phyloP scores from a whole-genome alignment of 2,888 invertebrate species.

The Xylocampa areola region DNA sequence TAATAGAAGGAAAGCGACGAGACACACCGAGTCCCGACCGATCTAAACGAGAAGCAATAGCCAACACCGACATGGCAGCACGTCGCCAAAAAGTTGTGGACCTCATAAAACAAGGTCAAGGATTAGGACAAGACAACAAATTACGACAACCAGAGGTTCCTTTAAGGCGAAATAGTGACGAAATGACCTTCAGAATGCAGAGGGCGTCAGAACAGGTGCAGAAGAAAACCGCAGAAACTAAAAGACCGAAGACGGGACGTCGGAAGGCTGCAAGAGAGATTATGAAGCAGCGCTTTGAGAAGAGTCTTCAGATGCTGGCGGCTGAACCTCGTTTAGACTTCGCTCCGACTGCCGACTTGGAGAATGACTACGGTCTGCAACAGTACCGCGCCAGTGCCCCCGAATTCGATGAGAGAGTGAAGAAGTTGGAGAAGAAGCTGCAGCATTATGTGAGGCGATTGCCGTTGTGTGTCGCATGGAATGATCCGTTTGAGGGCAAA shows the following conservation, averaged over 20 bases:
- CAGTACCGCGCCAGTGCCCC: conserved; percentile 96
- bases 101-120: conserved; percentile 66
- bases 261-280: conserved; percentile 89
- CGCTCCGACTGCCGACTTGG: conserved; percentile 91
- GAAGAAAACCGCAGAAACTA: conserved; percentile 90
- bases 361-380: conserved; percentile 94
- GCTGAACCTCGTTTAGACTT: conserved; percentile 92
- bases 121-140: conserved; percentile 65
- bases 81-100: conserved; percentile 77
- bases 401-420: conserved; percentile 95
- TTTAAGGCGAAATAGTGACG: conserved; percentile 74
- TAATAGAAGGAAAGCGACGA: conserved; percentile 78
- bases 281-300: conserved; percentile 95
- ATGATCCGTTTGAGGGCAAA: conserved; percentile 49
- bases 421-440: conserved; percentile 91
- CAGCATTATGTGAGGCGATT: conserved; percentile 85
- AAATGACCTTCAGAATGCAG: conserved; percentile 91
- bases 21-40: conserved; percentile 75
- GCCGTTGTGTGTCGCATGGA: conserved; percentile 78
- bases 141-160: conserved; percentile 56
- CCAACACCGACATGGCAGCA: conserved; percentile 76
- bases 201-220: conserved; percentile 93
- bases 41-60: conserved; percentile 71
- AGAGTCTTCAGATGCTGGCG: conserved; percentile 96
- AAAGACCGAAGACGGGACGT: conserved; percentile 71